A percentile compares a stretch with the other conserved stretches of the same genome.
These are phyloP conservation scores for Euclidia mi DNA, from an alignment of 2,888 invertebrate genomes.

Conservation along the genomic window DNA sequence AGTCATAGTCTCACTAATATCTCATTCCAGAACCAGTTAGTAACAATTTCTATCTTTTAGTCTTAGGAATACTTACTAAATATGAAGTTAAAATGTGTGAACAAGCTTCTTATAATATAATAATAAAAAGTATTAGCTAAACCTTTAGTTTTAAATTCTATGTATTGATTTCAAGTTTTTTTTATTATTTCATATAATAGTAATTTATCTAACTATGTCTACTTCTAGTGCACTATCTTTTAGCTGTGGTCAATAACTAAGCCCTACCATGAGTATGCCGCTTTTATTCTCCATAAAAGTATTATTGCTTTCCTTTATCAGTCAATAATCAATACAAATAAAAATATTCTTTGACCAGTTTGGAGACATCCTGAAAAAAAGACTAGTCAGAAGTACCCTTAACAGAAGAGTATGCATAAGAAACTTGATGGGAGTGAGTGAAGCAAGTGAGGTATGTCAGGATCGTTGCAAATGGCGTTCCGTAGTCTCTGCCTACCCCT, in stretches of 20 bases:
- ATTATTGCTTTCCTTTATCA: constrained; percentile 32
- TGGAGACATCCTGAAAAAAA: no score
- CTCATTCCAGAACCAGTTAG: constrained; percentile 71
- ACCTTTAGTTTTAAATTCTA: constrained; percentile 88
- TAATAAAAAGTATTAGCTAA: constrained; percentile 89
- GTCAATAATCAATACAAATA: constrained; percentile 5
- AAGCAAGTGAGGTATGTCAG: no score
- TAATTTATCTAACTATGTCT: constrained; percentile 87
- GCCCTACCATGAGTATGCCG: constrained; percentile 70
- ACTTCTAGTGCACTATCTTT: constrained; percentile 87
- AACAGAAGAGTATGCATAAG: no score
- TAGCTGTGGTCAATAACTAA: constrained; percentile 88
- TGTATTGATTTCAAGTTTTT: constrained; percentile 89
- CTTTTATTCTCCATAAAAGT: constrained; percentile 52
- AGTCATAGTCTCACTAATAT: constrained; percentile 75
- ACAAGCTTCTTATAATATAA: constrained; percentile 88
- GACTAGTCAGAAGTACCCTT: no score
- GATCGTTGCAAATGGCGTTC: no score
- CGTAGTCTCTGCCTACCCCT: no score
- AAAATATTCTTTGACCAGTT: no score
- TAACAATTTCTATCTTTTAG: constrained; percentile 72
- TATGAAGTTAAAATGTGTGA: constrained; percentile 90
- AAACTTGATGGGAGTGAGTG: no score
- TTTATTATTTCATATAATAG: constrained; percentile 76
- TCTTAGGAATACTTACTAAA: constrained; percentile 84